Evolutionary conservation across 2,113 vertebrate genomes (phyloP), one percentile per base, ranked within the genome.

Genomic region (Petromus typicus): DNA sequence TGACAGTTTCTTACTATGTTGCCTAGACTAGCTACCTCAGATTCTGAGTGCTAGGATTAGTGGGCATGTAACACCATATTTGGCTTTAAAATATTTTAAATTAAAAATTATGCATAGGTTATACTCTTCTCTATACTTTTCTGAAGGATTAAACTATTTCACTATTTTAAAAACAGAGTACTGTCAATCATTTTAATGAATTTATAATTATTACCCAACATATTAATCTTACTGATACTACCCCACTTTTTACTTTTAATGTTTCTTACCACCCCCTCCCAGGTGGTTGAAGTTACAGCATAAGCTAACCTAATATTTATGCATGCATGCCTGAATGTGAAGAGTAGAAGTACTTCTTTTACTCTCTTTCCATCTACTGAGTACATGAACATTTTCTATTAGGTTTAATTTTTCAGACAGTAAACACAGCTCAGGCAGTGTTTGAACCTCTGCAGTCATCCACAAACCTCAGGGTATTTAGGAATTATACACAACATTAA

Each of bases 101-200:
- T 48, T 45, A 45, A 75, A 45, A 45, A 59, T 13, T 67, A 11
- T 17, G 2, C 9, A 83, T 51, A 61, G 12, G 20, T 79, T 93
- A 89, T 2, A 34, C 66, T n/a, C 37, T 76, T 93, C 45, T 78
- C 43, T 69, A 81, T 4, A 93, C 7, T 94, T 75, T 57, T 67
- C 81, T 45, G 69, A 30, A 92, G 7, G 7, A 30, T 17, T 97
- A 43, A 90, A 94, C 64, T 85, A 89, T 16, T 93, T 76, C 83
- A 93, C 45, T 80, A 57, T 71, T 22, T 23, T 43, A 59, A 89
- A 89, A 80, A 69, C 32, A 37, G 17, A 48, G 61, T 20, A 91
- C 43, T 48, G 23, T 66, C 80, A 84, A 57, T 88, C 23, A 0
- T 71, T 69, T 95, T 67, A 93, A 66, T 89, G 83, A 81, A 45